Percentiles rank a stretch among this genome's conserved stretches.
Evolutionary conservation across 2,888 invertebrate genomes (phyloP).

Genomic region (Heliothis peltigera): DNA sequence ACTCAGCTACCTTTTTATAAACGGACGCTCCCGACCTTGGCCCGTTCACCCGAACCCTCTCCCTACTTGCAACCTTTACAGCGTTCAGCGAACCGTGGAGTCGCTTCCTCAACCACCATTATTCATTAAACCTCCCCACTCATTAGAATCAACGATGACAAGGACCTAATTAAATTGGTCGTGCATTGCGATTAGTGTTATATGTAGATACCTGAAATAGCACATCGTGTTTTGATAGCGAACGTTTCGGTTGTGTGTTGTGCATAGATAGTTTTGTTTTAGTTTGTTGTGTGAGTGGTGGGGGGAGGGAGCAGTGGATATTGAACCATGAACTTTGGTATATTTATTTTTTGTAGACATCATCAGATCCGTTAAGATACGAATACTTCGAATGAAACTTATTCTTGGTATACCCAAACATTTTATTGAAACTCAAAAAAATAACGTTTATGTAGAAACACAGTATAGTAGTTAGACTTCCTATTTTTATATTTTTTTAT

Average conservation of each 20-base stretch:
- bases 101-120: conserved; percentile 69
- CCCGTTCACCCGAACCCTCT: conserved; percentile 73
- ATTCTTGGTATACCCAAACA: not conserved
- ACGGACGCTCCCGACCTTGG: conserved; percentile 71
- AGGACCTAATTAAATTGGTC: conserved; percentile 67
- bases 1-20: conserved; percentile 67
- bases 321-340: conserved; percentile 20
- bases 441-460: not conserved
- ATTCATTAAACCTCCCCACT: conserved; percentile 65
- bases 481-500: not conserved
- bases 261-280: conserved; percentile 50
- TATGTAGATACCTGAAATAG: conserved; percentile 76
- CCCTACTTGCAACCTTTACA: conserved; percentile 62
- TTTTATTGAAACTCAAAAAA: not conserved
- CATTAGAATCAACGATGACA: conserved; percentile 48
- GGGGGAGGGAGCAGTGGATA: conserved; percentile 42
- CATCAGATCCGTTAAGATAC: not conserved
- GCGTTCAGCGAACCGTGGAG: conserved; percentile 75
- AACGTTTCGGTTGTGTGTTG: conserved; percentile 74
- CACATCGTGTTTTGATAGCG: conserved; percentile 75
- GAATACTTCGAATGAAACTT: not conserved
- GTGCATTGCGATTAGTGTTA: conserved; percentile 57
- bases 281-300: conserved; percentile 13
- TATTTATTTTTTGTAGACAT: conserved; percentile 2
- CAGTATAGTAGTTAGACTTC: no score